Evolutionary conservation across 2,888 invertebrate genomes (phyloP), one percentile per base, ranked within the genome.

Genomic region (Notodonta dromedarius): DNA sequence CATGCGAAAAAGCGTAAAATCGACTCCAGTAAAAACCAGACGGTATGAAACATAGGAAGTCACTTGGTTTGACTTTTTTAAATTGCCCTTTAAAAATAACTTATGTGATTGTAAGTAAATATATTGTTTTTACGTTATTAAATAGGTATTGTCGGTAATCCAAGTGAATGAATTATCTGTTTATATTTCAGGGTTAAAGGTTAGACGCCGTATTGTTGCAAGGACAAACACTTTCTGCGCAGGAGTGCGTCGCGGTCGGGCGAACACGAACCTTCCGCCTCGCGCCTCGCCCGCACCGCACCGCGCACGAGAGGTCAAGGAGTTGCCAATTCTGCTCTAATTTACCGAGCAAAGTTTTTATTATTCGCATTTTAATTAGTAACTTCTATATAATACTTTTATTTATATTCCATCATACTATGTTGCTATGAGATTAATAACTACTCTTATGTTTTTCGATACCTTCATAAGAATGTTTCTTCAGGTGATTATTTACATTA

Each of bases 181-280:
- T 77, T 80, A 74, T 77, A 67, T 81, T 79, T 83, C 81, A 89
- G 85, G 88, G 89, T 74, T 80, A 90, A 86, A 85, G 87, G 86
- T 82, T 79, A 82, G 66, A 66, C 74, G 80, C 79, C 81, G 79
- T 81, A 72, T 71, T 73, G 75, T 77, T 76, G 74, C 91, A 93
- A 93, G 92, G 92, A 91, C 93, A 89, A 83, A 85, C 88, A 83
- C 88, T 91, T 91, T 92, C 91, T 91, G 90, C 90, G 91, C 90
- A 90, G 90, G 90, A 87, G 84, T 83, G 67, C 82, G 89, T 86
- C 84, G 74, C 87, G 89, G 84, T 86, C 82, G 89, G 81, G 71
- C 78, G 89, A 76, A 63, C 90, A 76, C 84, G 74, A 82, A 80
- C 82, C 93, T 93, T 93, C 93, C 93, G 92, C 88, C 78, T 91